Percentiles rank a stretch among this genome's conserved stretches.
Conservation (phyloP, 2,797 vertebrate genomes). For the Coendou prehensilis region DNA sequence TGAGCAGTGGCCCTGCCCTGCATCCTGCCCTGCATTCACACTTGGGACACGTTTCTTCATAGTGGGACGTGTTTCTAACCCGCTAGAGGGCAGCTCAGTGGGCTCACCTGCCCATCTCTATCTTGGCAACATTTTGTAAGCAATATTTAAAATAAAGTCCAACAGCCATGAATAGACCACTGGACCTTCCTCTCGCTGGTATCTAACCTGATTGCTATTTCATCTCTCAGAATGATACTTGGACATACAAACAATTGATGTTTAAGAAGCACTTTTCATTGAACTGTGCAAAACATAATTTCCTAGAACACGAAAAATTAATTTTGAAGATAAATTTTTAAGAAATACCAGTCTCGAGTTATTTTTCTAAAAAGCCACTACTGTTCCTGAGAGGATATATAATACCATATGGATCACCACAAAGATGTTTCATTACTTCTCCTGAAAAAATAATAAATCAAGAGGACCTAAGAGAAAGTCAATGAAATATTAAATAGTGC, state of each 20-base stretch:
- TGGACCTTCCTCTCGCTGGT: background rate
- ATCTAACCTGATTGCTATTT: background rate
- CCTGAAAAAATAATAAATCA: constrained; percentile 38
- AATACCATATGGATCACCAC: background rate
- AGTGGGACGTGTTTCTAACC: background rate
- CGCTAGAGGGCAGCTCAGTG: accelerated
- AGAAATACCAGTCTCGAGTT: constrained; percentile 4
- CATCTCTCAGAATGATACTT: background rate
- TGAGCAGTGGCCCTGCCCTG: background rate
- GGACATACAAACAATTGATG: constrained; percentile 3
- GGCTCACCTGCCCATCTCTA: background rate
- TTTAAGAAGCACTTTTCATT: constrained; percentile 27
- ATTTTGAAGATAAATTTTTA: constrained; percentile 50
- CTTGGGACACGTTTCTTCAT: no score
- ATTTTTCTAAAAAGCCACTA: background rate
- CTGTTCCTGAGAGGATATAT: background rate
- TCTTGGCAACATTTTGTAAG: no score
- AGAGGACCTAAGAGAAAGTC: constrained; percentile 65
- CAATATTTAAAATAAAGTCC: background rate
- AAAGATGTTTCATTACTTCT: constrained; percentile 55
- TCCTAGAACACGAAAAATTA: background rate
- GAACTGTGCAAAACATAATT: constrained; percentile 11
- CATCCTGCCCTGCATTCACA: background rate
- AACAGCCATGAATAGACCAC: background rate
- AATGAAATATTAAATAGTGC: constrained; percentile 71